Base-by-base conservation (phyloP, 2,797 vertebrate species). In the Spondyliosoma cantharus region DNA sequence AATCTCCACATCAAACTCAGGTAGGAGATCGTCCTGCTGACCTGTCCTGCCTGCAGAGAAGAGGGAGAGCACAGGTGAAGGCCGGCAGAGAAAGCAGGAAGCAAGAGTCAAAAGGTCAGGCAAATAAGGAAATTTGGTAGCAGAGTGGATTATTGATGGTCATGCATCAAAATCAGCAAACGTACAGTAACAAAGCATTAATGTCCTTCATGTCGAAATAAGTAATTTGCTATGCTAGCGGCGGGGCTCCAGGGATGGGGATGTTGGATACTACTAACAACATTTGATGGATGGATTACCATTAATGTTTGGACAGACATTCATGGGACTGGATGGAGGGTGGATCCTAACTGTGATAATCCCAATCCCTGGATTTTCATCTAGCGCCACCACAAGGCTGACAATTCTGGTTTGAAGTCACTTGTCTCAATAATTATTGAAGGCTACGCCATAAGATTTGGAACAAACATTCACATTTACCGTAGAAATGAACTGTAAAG, bases 1-100 rank as follows among this genome's bases (percentile, higher is more conserved):
- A 94, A 99, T 94, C 95, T 98, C 96, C 96, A 97, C 95, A 96
- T 98, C 97, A 97, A 99, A 98, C 95, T 96, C 97, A 97, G 98
- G 98, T 94, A 99, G 96, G 94, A 99, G 94, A 95, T 98, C 97
- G 94, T 97, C 96, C 96, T 95, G 94, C 95, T 96, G 95, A 96
- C 97, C 97, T 97, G 96, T 98, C 96, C 96, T 97, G 96, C 97
- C 98, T 99, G 95, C 95, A 97, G 93, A 96, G 94, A 96, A 37
- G 94, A 97, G 89, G 94, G 94, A 96, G 93, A 95, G 94, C 95
- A 95, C 87, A 92, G 87, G 90, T 92, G 90, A 93, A 92, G 90
- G 89, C 76, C 17, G 29, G 89, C 82, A 90, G 83, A 87, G 88
- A 79, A 87, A 90, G 90, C 79, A 81, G 86, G 54, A 90, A 92